Percentiles rank a stretch among this genome's conserved stretches.
Conservation (phyloP, 2,888 invertebrate species). For the Cactoblastis cactorum region DNA sequence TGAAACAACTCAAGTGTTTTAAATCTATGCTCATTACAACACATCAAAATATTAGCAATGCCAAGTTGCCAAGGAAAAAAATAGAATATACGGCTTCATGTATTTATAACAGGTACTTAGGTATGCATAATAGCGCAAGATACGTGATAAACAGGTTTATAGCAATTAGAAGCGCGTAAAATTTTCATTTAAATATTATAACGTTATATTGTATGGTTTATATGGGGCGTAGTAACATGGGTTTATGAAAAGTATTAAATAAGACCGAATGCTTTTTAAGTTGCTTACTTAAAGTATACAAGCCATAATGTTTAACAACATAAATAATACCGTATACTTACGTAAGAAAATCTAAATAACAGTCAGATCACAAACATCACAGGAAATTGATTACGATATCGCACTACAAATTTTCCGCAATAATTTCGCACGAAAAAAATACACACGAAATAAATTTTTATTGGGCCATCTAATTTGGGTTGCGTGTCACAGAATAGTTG, state of each 20-base stretch:
- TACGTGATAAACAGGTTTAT: neutral
- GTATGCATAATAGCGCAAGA: neutral
- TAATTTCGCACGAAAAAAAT: conserved; percentile 29
- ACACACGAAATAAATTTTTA: conserved; percentile 29
- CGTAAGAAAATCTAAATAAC: conserved; percentile 68
- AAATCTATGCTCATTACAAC: conserved; percentile 11
- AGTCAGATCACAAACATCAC: conserved; percentile 64
- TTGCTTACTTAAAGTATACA: neutral
- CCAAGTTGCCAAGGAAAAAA: conserved; percentile 39
- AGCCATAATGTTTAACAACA: conserved; percentile 46
- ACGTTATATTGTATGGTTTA: neutral
- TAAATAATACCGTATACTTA: conserved; percentile 60
- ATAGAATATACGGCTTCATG: conserved; percentile 44
- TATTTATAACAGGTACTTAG: conserved; percentile 3
- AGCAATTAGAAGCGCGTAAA: neutral
- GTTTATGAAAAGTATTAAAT: neutral
- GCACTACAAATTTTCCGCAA: conserved; percentile 33
- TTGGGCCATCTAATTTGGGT: conserved; percentile 26
- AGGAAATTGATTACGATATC: conserved; percentile 54
- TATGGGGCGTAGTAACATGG: neutral
- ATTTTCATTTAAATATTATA: neutral
- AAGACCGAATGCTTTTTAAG: neutral
- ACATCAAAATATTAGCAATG: conserved; percentile 39
- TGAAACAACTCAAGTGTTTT: conserved; percentile 9
- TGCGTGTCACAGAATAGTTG: conserved; percentile 38